Conservation (phyloP, 2,797 vertebrate genomes). For the Gobionotothen gibberifrons region DNA sequence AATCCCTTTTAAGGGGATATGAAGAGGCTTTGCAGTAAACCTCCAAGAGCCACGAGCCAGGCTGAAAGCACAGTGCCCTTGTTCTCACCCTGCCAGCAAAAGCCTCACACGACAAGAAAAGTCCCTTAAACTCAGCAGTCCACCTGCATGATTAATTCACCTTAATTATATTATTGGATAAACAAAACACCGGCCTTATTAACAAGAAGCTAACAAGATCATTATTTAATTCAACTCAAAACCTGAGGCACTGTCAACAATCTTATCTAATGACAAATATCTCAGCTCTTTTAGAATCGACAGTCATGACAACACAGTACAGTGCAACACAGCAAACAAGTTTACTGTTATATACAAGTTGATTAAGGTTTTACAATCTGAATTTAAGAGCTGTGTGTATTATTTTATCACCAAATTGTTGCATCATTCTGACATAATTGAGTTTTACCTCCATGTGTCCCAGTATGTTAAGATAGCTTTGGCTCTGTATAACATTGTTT, state of each 20-base stretch:
- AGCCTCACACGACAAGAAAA: conserved; percentile 27
- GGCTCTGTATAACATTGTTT: neutral
- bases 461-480: neutral
- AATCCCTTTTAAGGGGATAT: conserved; percentile 82
- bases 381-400: neutral
- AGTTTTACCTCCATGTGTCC: neutral
- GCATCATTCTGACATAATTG: neutral
- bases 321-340: neutral
- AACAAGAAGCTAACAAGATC: conserved; percentile 15
- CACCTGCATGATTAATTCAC: conserved; percentile 23
- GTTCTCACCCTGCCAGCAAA: conserved; percentile 63
- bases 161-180: conserved; percentile 17
- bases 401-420: neutral
- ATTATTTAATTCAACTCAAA: conserved; percentile 23
- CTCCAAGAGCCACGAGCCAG: conserved; percentile 55
- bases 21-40: conserved; percentile 75
- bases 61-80: conserved; percentile 58
- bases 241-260: neutral
- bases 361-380: neutral
- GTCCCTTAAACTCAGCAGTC: neutral
- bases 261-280: conserved; percentile 20
- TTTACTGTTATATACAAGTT: neutral
- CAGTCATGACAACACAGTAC: neutral
- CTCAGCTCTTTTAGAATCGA: conserved; percentile 4
- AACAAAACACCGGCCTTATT: conserved; percentile 22